Base-by-base conservation (phyloP, 2,888 invertebrate species). In the Polylopha cassiicola region DNA sequence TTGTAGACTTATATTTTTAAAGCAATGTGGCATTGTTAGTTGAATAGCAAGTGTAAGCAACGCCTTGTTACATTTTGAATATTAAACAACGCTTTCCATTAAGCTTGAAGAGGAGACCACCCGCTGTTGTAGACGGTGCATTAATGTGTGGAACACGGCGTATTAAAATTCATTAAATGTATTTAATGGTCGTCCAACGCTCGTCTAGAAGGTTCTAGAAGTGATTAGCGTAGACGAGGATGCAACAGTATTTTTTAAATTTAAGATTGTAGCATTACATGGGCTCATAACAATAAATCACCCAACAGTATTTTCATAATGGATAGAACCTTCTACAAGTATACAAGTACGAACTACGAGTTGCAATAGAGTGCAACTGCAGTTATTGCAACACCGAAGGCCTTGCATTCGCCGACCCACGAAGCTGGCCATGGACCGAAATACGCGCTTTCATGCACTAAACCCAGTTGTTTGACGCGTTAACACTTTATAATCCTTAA, bases 321-420 rank as follows among this genome's bases (percentile, higher is more conserved):
- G n/a, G n/a, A n/a, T 39, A 13, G 13, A 22, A 22, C 37, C 29
- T 30, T 17, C 18, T 23, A 16, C 11, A 18, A 23, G 17, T 28
- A 15, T 23, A 39, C 28, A 37, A 13, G 30, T 28, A 32, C 29
- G 37, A 26, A 24, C 29, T 20, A 10, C 34, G 36, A 47, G 62
- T 65, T 72, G 75, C 77, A 70, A 69, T 69, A 69, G 59, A 59
- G 69, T 77, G 80, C 79, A 78, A 73, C 65, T 71, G 69, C 73
- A 66, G 61, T 65, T 69, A 64, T 78, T 80, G 80, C 81, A 74
- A 78, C 77, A 77, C 68, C 64, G 59, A 66, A 60, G 74, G 79
- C 82, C 82, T 82, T 82, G 82, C 81, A 75, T 74, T 82, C 81
- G 79, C 81, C 74, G 73, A 67, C 67, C 67, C 57, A 59, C 62